Base-by-base conservation (phyloP, 2,888 invertebrate genomes). In the Rhaphigaster nebulosa region DNA sequence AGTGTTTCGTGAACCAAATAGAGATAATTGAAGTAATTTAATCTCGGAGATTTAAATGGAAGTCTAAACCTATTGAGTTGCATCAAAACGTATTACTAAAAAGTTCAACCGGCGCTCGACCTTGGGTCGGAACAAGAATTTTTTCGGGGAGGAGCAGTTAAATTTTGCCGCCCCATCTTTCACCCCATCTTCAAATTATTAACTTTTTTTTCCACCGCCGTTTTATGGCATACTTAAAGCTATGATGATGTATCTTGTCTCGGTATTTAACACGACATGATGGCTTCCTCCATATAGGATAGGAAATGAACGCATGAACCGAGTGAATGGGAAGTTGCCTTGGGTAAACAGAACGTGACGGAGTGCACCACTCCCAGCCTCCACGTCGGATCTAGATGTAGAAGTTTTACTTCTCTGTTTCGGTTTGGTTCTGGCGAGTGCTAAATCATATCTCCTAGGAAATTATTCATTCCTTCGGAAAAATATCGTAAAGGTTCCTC, bases 301-400 rank as follows among this genome's bases (percentile, higher is more conserved):
- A 84, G 84, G 84, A 84, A 84, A 84, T 84, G 84, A 84, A 84
- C 18, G 84, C 84, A 84, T 84, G 45, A 45, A 84, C 26, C 84
- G 45, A 38, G 45, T 84, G 84, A 84, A 84, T 84, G 84, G 84
- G 84, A 45, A 84, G 84, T 84, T 84, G 84, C 45, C n/a, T 84
- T 50, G 45, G 45, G 45, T 84, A 50, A 84, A 84, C 84, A 84
- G 84, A 84, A 84, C 84, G 84, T 84, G 84, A 84, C 84, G 45
- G n/a, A 45, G 84, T 45, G 45, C 41, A 84, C 84, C 84, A 84
- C 84, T 84, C 84, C 84, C 15, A 80, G 23, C 80, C n/a, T 41
- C 38, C 41, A 80, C 26, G 13, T 15, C 15, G 15, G 45, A 84
- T 84, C 84, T 45, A 45, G 34, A 76, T 76, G 65, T 76, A n/a